phyloP scores from a whole-genome alignment of 2,888 invertebrate species.

The Archips crataeganus region DNA sequence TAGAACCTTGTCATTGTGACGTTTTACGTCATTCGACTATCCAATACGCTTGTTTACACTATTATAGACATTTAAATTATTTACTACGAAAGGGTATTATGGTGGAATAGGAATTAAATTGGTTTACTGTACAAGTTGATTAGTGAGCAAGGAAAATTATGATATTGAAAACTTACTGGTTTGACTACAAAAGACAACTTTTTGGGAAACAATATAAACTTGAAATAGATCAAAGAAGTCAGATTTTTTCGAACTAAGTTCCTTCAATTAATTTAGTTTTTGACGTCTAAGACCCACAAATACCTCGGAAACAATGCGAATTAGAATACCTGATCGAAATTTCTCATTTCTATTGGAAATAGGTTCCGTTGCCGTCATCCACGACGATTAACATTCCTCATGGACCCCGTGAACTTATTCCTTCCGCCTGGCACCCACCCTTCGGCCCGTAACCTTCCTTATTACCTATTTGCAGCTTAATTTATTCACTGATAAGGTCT shows the following conservation, averaged over 20 bases:
- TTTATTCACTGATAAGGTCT: slow-evolving; percentile 40
- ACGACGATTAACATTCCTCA: slow-evolving; percentile 29
- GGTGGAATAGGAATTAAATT: too few species aligned
- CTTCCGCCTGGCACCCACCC: slow-evolving; percentile 41
- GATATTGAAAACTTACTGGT: too few species aligned
- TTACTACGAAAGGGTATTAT: too few species aligned
- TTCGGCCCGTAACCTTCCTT: slow-evolving; percentile 32
- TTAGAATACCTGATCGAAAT: slow-evolving; percentile 8
- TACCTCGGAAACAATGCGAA: slow-evolving; percentile 1
- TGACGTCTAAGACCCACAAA: background rate
- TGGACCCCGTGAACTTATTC: slow-evolving; percentile 30
- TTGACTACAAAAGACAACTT: too few species aligned
- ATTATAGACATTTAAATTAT: too few species aligned
- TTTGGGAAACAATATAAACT: too few species aligned
- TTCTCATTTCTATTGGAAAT: slow-evolving; percentile 29
- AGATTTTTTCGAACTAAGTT: background rate
- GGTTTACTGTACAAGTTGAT: too few species aligned
- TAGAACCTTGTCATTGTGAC: too few species aligned
- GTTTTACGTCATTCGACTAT: too few species aligned
- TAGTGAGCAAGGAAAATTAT: too few species aligned
- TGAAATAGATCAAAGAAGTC: too few species aligned
- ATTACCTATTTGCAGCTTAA: slow-evolving; percentile 39
- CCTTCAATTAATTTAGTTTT: background rate
- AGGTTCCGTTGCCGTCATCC: slow-evolving; percentile 15
- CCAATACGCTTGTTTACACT: too few species aligned